Conservation (phyloP, 1,140 invertebrate species). For the Tenebrio molitor region DNA sequence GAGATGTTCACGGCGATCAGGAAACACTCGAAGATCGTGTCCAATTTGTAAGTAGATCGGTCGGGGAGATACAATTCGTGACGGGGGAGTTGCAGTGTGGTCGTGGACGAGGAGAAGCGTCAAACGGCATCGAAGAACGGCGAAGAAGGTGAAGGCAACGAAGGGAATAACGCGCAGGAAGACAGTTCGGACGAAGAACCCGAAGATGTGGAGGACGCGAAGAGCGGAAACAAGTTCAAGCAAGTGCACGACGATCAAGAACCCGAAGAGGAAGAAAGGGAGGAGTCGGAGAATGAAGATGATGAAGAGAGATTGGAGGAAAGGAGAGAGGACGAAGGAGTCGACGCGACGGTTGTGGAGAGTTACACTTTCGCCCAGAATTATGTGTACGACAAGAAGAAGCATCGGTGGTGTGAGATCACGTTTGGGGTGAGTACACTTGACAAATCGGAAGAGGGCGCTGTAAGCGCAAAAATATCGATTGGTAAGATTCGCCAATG, state of each 20-base stretch:
- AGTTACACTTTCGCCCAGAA: constrained; percentile 69
- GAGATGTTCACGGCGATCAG: constrained; percentile 71
- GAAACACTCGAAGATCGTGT: constrained; percentile 62
- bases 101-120: constrained; percentile 62
- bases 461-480: too few species aligned
- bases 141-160: constrained; percentile 70
- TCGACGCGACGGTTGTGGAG: constrained; percentile 69
- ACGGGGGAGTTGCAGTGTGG: constrained; percentile 58
- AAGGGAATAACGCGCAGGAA: constrained; percentile 63
- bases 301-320: constrained; percentile 69
- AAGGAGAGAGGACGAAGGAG: constrained; percentile 82
- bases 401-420: constrained; percentile 82
- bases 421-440: constrained; percentile 73
- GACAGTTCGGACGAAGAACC: constrained; percentile 62
- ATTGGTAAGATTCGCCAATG: too few species aligned
- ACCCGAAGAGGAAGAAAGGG: constrained; percentile 79
- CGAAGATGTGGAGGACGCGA: constrained; percentile 72
- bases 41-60: constrained; percentile 61
- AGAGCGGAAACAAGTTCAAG: constrained; percentile 71
- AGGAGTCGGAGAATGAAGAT: constrained; percentile 68
- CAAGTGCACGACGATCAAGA: constrained; percentile 85
- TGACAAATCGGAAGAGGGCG: too few species aligned
- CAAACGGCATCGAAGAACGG: constrained; percentile 60
- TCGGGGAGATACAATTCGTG: too few species aligned
- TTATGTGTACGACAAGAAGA: constrained; percentile 83